A percentile compares a stretch with the other conserved stretches of the same genome.
Evolutionary conservation across 2,888 invertebrate species (phyloP).

Genomic region (Theretra japonica): DNA sequence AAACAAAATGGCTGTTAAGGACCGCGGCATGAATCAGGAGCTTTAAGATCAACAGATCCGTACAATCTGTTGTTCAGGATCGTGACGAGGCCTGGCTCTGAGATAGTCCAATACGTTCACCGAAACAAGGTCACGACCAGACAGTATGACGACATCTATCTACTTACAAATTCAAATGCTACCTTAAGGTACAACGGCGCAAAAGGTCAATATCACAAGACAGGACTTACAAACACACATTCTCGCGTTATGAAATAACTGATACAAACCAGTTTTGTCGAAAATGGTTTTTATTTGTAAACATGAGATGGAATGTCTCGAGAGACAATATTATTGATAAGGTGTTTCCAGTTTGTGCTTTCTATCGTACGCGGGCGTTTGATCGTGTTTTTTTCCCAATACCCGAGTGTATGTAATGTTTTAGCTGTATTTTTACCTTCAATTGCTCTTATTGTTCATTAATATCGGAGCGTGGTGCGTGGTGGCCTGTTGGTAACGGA

Average conservation of each 20-base stretch:
- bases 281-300: conserved; percentile 27
- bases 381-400: neutral
- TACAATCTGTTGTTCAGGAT: conserved; percentile 22
- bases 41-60: neutral
- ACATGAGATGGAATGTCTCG: conserved; percentile 22
- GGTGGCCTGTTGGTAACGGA: no score
- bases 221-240: conserved; percentile 31
- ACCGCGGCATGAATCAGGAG: no score
- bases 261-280: conserved; percentile 20
- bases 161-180: conserved; percentile 56
- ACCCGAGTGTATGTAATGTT: neutral
- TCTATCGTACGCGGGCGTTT: neutral
- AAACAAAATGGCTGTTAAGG: neutral
- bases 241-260: conserved; percentile 30
- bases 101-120: conserved; percentile 60
- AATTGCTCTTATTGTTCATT: neutral
- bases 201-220: conserved; percentile 42
- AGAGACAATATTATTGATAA: conserved; percentile 9
- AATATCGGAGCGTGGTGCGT: neutral
- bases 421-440: neutral
- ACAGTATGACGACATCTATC: conserved; percentile 50
- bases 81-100: conserved; percentile 34
- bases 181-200: conserved; percentile 38
- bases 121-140: conserved; percentile 70
- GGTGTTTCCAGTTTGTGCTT: conserved; percentile 9